Evolutionary conservation across 2,113 vertebrate species (phyloP), one percentile per base, ranked within the genome.

Genomic region (Megaleporinus macrocephalus): DNA sequence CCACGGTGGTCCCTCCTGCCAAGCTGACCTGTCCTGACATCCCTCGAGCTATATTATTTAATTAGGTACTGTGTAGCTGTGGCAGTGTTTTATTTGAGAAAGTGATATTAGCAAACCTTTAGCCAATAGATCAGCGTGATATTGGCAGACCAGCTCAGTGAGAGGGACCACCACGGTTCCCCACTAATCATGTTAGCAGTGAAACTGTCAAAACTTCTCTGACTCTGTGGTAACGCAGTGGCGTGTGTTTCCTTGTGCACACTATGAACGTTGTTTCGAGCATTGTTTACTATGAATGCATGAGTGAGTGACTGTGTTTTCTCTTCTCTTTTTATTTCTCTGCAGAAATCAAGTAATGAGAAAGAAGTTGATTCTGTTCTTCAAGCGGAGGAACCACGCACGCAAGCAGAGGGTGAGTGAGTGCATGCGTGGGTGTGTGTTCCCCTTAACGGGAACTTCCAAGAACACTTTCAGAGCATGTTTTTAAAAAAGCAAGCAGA

Each of bases 351-450:
- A 99, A 92, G 95, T 99, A 88, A 99, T 99, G 98, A 96, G 98
- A 92, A 99, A 99, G 90, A 99, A 99, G 93, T 95, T 99, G 86
- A 99, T 99, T 90, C 90, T 99, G 15, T 99, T 99, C 93, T 99
- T 99, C 91, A 99, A 99, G 94, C 95, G 98, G 92, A 96, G 98
- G 92, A 99, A 99, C 89, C 98, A 99, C 88, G 98, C 98, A 86
- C 96, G 98, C 85, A 99, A 99, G 91, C 98, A 99, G 93, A 95
- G 96, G 95, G 98, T 99, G 92, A 93, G 96, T 88, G 41, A 69
- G 47, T 73, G 47, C 33, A 11, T 69, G 33, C 11, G 13, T 36
- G 29, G 4, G 26, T 30, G 7, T 7, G 16, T 16, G 4, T 62
- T 36, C 61, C 27, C 24, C 55, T 44, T 33, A 44, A 44, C 71